phyloP scores from a whole-genome alignment of 1,140 invertebrate species.

The roundworm (Caenorhabditis elegans) region DNA sequence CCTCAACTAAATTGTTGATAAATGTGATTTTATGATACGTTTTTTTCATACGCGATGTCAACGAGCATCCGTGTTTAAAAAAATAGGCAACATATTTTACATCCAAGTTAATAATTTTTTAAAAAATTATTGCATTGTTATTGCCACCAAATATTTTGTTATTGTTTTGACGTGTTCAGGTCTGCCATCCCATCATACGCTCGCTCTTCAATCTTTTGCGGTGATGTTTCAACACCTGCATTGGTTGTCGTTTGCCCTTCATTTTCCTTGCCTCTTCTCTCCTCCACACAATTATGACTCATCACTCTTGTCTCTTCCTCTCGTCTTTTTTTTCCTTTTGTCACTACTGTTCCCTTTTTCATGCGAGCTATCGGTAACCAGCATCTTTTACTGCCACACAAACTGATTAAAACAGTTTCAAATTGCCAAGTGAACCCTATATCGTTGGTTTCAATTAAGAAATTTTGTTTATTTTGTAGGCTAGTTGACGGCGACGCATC shows the following conservation, averaged over 20 bases:
- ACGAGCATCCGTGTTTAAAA: no score
- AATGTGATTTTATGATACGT: no score
- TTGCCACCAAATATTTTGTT: not conserved
- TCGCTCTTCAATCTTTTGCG: not conserved
- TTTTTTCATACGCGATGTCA: no score
- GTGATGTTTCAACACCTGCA: not conserved
- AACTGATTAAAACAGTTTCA: no score
- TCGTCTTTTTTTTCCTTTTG: not conserved
- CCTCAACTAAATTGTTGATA: no score
- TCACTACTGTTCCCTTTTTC: not conserved
- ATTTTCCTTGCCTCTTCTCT: not conserved
- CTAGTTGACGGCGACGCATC: no score
- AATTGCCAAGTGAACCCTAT: no score
- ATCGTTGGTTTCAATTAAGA: no score
- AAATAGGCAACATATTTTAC: no score
- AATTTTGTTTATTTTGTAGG: no score
- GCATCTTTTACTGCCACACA: constrained; percentile 11
- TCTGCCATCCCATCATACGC: not conserved
- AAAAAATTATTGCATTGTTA: no score
- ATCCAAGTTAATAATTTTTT: no score
- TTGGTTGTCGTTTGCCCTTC: not conserved
- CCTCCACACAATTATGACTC: constrained; percentile 10
- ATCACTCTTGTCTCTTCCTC: not conserved
- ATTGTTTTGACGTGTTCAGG: not conserved
- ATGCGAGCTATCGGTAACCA: not conserved